Percentiles rank a stretch among this genome's conserved stretches.
Conservation (phyloP, 2,888 invertebrate species). For the Alsophila aescularia region DNA sequence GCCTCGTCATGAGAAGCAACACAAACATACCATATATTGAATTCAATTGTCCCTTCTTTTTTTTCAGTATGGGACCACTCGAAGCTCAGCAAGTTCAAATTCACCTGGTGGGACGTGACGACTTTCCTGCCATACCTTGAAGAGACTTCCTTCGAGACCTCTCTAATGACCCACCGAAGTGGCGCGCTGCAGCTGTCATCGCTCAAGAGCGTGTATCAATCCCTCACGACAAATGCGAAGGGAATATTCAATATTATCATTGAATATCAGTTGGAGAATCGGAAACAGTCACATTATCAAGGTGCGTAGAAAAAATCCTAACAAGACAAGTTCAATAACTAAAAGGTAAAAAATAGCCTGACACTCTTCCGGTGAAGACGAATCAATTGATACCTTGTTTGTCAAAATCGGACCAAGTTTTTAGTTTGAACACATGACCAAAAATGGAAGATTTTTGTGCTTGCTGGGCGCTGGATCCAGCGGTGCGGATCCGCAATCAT, state of each 20-base stretch:
- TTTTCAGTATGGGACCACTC: constrained; percentile 94
- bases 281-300: constrained; percentile 88
- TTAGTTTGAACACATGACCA: no score
- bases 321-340: no score
- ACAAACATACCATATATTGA: no score
- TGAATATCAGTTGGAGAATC: constrained; percentile 91
- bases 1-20: no score
- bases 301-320: constrained; percentile 80
- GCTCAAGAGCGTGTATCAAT: constrained; percentile 94
- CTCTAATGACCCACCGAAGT: constrained; percentile 91
- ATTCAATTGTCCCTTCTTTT: background rate
- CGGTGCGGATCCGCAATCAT: no score
- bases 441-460: no score
- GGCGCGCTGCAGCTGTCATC: constrained; percentile 92
- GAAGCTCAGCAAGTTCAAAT: constrained; percentile 93
- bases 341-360: no score
- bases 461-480: no score
- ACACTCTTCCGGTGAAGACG: no score
- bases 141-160: constrained; percentile 94
- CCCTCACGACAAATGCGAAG: constrained; percentile 94
- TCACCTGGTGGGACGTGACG: constrained; percentile 96
- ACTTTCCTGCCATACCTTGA: constrained; percentile 92
- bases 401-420: no score
- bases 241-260: constrained; percentile 93
- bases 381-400: no score